Percentiles rank a stretch among this genome's conserved stretches.
Conservation (phyloP, 2,797 vertebrate species). For the Prunella strophiata region DNA sequence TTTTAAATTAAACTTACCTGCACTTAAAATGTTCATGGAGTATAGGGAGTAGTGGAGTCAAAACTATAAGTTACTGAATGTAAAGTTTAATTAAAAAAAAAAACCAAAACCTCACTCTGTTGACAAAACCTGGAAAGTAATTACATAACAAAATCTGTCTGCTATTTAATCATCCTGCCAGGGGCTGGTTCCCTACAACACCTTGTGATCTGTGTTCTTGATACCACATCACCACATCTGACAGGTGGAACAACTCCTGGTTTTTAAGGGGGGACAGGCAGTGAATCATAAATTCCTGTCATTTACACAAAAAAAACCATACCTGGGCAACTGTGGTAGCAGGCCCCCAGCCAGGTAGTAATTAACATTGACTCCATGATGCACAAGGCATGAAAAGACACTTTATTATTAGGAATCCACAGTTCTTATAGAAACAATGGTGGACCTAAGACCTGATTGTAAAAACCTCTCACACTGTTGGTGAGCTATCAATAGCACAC, state of each 20-base stretch:
- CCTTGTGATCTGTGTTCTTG: background rate
- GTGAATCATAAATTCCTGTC: background rate
- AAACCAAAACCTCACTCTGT: background rate
- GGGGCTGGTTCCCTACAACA: background rate
- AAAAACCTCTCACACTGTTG: no score
- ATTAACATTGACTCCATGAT: no score
- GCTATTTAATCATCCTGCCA: background rate
- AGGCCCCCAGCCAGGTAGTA: no score
- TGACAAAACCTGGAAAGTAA: background rate
- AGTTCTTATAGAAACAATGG: no score
- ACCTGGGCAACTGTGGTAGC: background rate
- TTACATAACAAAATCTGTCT: background rate
- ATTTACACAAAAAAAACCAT: background rate
- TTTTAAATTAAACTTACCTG: slow-evolving; percentile 49
- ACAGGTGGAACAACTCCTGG: background rate
- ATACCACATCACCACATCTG: background rate
- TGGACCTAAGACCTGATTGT: no score
- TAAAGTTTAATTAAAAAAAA: slow-evolving; percentile 14
- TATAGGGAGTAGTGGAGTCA: slow-evolving; percentile 21
- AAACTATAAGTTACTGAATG: slow-evolving; percentile 1
- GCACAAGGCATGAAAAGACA: no score
- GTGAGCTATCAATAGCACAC: no score
- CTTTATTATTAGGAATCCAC: no score
- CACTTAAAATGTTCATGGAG: background rate
- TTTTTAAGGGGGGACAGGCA: background rate